Evolutionary conservation across 2,113 vertebrate species (phyloP), one percentile per base, ranked within the genome.

Genomic region (Brienomyrus brachyistius): DNA sequence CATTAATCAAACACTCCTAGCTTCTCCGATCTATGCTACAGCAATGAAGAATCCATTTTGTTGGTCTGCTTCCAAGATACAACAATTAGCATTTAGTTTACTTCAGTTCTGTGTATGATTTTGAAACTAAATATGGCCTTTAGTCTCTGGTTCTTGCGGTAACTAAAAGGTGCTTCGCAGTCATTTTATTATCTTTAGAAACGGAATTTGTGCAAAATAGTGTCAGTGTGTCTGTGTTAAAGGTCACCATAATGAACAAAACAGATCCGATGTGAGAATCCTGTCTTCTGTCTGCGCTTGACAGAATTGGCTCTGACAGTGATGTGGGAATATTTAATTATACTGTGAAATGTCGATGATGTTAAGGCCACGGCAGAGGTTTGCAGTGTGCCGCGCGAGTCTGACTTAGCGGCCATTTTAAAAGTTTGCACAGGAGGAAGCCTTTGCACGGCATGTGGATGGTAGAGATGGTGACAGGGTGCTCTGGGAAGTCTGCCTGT

Each of bases 251-350:
- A 23, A 89, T 56, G 31, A 56, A 88, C 17, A 27, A 23, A 56
- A 45, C n/a, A 54, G 31, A 54, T 52, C 47, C n/a, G 17, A 45
- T 48, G 40, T 83, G 48, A 82, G 62, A 83, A 62, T 45, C 48
- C 35, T 48, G 88, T 82, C 27, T 89, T 31, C 2, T 50, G 21
- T 84, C 35, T 27, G 80, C 15, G 4, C 54, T 35, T 89, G 88
- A 84, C 88, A 85, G 88, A 54, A 7, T 15, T 62, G 77, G 88
- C 51, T 84, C 17, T 17, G 88, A 52, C 48, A 11, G 66, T 17
- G 17, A 43, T 27, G 40, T 52, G 80, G 52, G 80, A 89, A 83
- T 89, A 84, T 89, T 84, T 89, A 82, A 82, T 89, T 89, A 85
- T 45, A 31, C 40, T 23, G 13, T 84, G 88, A 85, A 62, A 45